Evolutionary conservation across 2,888 invertebrate genomes (phyloP).

Genomic region (Epinotia nisella): DNA sequence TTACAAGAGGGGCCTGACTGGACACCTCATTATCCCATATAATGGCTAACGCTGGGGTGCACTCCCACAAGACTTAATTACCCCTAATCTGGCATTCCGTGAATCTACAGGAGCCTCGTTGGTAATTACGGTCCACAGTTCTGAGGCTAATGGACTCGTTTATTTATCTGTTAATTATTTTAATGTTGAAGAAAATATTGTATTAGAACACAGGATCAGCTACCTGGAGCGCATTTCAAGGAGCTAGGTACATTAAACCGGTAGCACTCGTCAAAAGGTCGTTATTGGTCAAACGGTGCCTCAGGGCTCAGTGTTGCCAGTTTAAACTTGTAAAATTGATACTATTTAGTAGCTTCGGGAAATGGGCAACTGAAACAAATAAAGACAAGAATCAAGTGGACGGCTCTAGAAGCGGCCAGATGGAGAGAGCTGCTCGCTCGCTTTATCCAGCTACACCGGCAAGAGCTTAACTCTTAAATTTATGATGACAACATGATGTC

Average conservation of each 20-base stretch:
- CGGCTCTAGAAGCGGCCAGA: not conserved
- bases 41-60: slow-evolving; percentile 71
- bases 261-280: no score
- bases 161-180: slow-evolving; percentile 73
- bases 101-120: slow-evolving; percentile 74
- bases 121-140: slow-evolving; percentile 76
- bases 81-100: slow-evolving; percentile 79
- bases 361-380: no score
- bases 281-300: no score
- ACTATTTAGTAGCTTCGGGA: no score
- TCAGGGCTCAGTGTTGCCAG: no score
- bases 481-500: slow-evolving; percentile 3
- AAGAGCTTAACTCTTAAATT: not conserved
- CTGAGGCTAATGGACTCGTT: slow-evolving; percentile 74
- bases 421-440: not conserved
- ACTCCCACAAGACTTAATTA: slow-evolving; percentile 80
- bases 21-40: slow-evolving; percentile 82
- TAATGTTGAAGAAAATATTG: slow-evolving; percentile 47
- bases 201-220: slow-evolving; percentile 31
- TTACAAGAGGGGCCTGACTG: slow-evolving; percentile 74
- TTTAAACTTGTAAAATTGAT: no score
- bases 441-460: not conserved
- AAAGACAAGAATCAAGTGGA: not conserved
- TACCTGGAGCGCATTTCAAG: not conserved
- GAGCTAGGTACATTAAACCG: not conserved